Percentiles rank a stretch among this genome's conserved stretches.
These are phyloP conservation scores for Coregonus sp. DNA, from an alignment of 2,797 vertebrate genomes.

Conservation along the genomic window DNA sequence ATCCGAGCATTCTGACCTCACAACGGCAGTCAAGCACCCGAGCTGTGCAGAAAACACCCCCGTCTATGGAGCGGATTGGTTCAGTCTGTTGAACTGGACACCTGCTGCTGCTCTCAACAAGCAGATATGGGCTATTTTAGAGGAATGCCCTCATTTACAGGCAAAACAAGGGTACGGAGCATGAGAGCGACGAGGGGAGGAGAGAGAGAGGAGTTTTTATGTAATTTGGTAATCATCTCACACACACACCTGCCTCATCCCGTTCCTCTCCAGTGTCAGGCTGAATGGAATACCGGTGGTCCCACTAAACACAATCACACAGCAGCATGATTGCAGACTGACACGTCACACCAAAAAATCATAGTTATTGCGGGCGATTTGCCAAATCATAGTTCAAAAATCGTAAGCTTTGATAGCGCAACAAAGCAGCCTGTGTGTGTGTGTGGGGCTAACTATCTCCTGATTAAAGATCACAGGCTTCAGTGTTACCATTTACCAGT, in stretches of 20 bases:
- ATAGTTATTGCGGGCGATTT: no score
- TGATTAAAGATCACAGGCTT: no score
- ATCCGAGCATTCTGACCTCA: no score
- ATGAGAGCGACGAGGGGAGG: neutral
- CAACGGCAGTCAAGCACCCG: no score
- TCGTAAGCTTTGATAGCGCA: neutral
- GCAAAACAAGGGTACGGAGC: conserved; percentile 29
- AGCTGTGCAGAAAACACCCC: no score
- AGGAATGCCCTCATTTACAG: conserved; percentile 35
- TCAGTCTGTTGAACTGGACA: conserved; percentile 29
- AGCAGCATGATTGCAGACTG: no score
- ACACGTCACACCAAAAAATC: neutral
- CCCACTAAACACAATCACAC: neutral
- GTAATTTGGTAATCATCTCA: neutral
- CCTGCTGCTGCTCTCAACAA: conserved; percentile 20
- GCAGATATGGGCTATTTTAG: conserved; percentile 42
- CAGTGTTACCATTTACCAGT: neutral
- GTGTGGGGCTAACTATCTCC: no score
- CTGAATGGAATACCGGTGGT: neutral
- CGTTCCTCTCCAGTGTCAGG: neutral
- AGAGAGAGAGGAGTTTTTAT: neutral
- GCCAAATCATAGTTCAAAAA: neutral
- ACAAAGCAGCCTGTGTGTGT: neutral
- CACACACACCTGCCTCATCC: neutral
- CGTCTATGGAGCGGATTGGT: neutral